Base-by-base conservation (phyloP, 2,888 invertebrate species). In the Choristoneura rosaceana region DNA sequence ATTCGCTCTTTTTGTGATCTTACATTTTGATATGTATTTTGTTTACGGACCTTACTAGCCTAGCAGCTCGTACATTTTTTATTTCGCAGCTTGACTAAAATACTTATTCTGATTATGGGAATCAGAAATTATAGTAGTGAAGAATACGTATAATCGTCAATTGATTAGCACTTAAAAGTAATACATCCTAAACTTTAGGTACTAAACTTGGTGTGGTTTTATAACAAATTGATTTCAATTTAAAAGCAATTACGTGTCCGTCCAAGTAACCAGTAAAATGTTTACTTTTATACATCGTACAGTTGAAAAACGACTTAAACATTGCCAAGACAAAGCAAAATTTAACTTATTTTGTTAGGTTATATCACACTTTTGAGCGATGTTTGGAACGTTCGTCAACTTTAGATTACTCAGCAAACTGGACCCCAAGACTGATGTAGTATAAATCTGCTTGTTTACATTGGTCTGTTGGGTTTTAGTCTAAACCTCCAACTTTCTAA, bases 241-340 rank as follows among this genome's bases (percentile, higher is more conserved):
- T 25, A 34, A 74, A 81, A 81, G 80, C 82, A 83, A 82, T 81
- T 81, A 80, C 71, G 63, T 80, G 82, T 87, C 87, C 87, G 87
- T 87, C 87, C 87, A 86, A 69, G 71, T 71, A 75, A 78, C 75
- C 71, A 74, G 77, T 76, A 75, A 74, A 77, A 74, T 61, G 55
- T 58, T 65, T 75, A 55, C 66, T 60, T 62, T 59, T 59, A 65
- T 41, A 64, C 34, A 58, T 7, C 55, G 34, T 43, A 38, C 45
- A 15, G 63, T 55, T 25, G 17, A 55, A 12, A 25, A 25, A 25
- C 25, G 55, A 12, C 25, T 12, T 55, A 25, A 55, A 10, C 55
- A 25, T 25, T 12, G 25, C n/a, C 47, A n/a, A 12, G 52, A 17
- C 14, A 52, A 52, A 17, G n/a, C 50, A 17, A 17, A 15, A 52